These are phyloP conservation scores for Acipenser oxyrinchus DNA, from an alignment of 2,797 vertebrate genomes.

Conservation along the genomic window DNA sequence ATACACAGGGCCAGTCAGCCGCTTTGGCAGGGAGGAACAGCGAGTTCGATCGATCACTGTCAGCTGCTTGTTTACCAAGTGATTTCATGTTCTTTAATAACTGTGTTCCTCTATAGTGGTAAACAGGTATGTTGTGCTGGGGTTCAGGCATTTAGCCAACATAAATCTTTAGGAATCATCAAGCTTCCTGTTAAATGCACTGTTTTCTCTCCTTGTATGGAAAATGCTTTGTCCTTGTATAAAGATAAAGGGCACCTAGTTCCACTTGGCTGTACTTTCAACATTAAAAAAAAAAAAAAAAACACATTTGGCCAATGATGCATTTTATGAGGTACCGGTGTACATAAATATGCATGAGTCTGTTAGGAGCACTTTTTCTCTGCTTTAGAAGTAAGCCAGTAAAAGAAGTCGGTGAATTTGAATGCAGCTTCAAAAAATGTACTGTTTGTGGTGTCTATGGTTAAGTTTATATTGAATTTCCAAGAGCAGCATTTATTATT, in stretches of 20 bases:
- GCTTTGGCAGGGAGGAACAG: slow-evolving; percentile 63
- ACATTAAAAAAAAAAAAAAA: too few relatives aligned
- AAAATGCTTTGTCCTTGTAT: slow-evolving; percentile 12
- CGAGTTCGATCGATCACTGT: slow-evolving; percentile 79
- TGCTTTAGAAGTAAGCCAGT: too few relatives aligned
- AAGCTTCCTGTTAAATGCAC: slow-evolving; percentile 27
- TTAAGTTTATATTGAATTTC: too few relatives aligned
- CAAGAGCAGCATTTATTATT: too few relatives aligned
- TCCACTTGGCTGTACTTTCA: background rate
- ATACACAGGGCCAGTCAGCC: slow-evolving; percentile 84
- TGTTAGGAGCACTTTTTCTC: too few relatives aligned
- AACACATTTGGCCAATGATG: too few relatives aligned
- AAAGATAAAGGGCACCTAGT: slow-evolving; percentile 2
- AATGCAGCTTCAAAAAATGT: too few relatives aligned
- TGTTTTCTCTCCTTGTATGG: slow-evolving; percentile 6
- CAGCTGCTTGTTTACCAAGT: slow-evolving; percentile 60
- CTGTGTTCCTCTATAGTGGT: slow-evolving; percentile 52
- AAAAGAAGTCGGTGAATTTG: too few relatives aligned
- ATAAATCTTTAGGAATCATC: slow-evolving; percentile 42
- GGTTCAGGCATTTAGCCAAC: slow-evolving; percentile 35
- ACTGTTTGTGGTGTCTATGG: too few relatives aligned
- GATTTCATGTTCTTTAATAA: slow-evolving; percentile 61
- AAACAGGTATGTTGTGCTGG: slow-evolving; percentile 49
- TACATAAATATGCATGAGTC: too few relatives aligned
- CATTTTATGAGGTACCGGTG: too few relatives aligned